phyloP scores from a whole-genome alignment of 1,140 invertebrate species.

The Marisa cornuarietis region DNA sequence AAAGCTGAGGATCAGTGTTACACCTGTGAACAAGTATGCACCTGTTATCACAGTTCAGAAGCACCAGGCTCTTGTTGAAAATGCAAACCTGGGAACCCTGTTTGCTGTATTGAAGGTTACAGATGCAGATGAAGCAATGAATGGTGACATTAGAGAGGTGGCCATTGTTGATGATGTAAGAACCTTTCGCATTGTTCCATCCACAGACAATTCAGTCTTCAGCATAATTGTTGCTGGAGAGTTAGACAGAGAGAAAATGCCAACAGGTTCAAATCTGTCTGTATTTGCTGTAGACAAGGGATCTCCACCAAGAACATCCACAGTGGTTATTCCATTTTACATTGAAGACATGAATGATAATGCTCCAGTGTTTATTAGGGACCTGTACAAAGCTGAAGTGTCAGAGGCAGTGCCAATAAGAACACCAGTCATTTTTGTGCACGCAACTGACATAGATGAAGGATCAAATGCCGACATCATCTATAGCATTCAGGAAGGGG shows the following conservation, averaged over 20 bases:
- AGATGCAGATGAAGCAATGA: conserved; percentile 83
- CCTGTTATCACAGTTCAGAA: conserved; percentile 82
- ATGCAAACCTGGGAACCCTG: conserved; percentile 63
- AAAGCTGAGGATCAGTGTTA: conserved; percentile 79
- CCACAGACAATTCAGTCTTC: conserved; percentile 68
- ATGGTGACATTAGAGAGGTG: conserved; percentile 84
- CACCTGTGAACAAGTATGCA: conserved; percentile 85
- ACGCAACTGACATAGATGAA: conserved; percentile 71
- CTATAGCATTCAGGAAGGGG: conserved; percentile 76
- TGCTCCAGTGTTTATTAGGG: conserved; percentile 85
- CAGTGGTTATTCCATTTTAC: conserved; percentile 65
- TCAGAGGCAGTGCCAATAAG: conserved; percentile 88
- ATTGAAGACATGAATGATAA: conserved; percentile 87
- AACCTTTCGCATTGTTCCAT: conserved; percentile 70
- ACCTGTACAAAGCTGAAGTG: conserved; percentile 87
- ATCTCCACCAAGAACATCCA: conserved; percentile 72
- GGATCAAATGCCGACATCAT: conserved; percentile 80
- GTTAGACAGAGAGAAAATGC: conserved; percentile 76
- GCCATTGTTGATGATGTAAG: conserved; percentile 85
- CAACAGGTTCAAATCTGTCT: conserved; percentile 75
- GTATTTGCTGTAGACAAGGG: conserved; percentile 86
- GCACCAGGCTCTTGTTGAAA: conserved; percentile 83
- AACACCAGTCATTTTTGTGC: conserved; percentile 76
- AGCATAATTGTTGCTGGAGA: conserved; percentile 68
- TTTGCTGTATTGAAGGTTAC: conserved; percentile 88